Evolutionary conservation across 2,888 invertebrate genomes (phyloP).

Genomic region (Nephrotoma flavescens): DNA sequence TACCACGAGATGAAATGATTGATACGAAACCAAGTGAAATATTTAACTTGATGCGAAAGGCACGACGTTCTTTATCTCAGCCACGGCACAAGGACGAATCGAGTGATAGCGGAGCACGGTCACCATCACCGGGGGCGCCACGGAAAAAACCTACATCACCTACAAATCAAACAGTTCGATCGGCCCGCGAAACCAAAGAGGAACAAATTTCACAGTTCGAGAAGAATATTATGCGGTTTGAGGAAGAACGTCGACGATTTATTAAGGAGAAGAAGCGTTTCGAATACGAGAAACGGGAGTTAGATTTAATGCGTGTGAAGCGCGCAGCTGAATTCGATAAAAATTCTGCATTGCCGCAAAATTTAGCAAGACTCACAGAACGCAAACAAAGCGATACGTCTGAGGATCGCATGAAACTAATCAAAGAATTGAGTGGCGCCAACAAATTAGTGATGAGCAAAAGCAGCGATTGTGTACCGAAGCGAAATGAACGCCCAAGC

Average conservation of each 20-base stretch:
- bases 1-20: conserved; percentile 22
- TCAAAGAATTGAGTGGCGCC: not conserved
- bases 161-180: conserved; percentile 2
- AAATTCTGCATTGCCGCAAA: not conserved
- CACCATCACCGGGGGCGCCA: conserved; percentile 7
- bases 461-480: not conserved
- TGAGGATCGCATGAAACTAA: not conserved
- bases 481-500: not conserved
- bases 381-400: not conserved
- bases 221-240: conserved; percentile 27
- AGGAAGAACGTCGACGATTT: conserved; percentile 28
- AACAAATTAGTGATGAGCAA: not conserved
- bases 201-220: conserved; percentile 23
- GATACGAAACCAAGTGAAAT: conserved; percentile 15
- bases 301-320: conserved; percentile 24
- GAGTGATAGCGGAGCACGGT: conserved; percentile 23
- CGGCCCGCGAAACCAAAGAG: conserved; percentile 6
- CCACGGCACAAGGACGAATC: conserved; percentile 29
- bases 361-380: not conserved
- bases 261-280: conserved; percentile 32
- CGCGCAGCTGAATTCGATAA: conserved; percentile 26
- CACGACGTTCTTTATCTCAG: conserved; percentile 27
- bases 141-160: conserved; percentile 4
- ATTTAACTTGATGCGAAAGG: conserved; percentile 15
- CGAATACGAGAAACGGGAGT: conserved; percentile 39